Evolutionary conservation across 2,888 invertebrate species (phyloP).

Genomic region (Prosapia bicincta): DNA sequence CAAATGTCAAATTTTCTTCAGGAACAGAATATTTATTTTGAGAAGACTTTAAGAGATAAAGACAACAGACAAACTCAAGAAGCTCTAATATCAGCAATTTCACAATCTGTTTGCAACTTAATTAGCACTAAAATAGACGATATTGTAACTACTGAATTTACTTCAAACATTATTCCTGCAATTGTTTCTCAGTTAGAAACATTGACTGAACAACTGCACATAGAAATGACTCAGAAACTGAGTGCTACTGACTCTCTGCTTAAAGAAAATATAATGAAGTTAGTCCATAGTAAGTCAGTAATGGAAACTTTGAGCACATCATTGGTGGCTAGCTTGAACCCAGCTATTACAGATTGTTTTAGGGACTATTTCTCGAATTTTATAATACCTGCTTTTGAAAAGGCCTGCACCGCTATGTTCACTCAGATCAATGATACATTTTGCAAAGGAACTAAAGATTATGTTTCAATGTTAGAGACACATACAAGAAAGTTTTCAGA

Average conservation of each 20-base stretch:
- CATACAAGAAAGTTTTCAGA: constrained; percentile 3
- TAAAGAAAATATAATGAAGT: constrained; percentile 74
- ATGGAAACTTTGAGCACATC: constrained; percentile 70
- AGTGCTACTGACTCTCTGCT: constrained; percentile 69
- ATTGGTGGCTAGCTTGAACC: constrained; percentile 65
- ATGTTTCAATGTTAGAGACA: constrained; percentile 55
- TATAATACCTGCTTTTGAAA: constrained; percentile 83
- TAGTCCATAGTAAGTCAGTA: constrained; percentile 74
- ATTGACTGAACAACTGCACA: constrained; percentile 67
- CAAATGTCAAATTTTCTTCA: constrained; percentile 11
- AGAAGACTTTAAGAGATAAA: constrained; percentile 12
- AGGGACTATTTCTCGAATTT: constrained; percentile 71
- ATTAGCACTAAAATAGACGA: constrained; percentile 55
- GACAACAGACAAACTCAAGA: constrained; percentile 49
- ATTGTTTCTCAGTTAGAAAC: constrained; percentile 64
- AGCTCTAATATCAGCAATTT: constrained; percentile 51
- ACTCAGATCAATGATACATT: constrained; percentile 87
- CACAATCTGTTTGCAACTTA: constrained; percentile 52
- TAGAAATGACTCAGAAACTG: constrained; percentile 69
- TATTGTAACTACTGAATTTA: constrained; percentile 55
- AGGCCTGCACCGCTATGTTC: constrained; percentile 81
- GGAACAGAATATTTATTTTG: constrained; percentile 17
- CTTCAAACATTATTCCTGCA: constrained; percentile 43
- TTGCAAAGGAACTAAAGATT: constrained; percentile 84
- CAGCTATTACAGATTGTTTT: constrained; percentile 62